A percentile compares a stretch with the other conserved stretches of the same genome.
Evolutionary conservation across 92 coral and sea anemone species (phyloP).

Genomic region (Virgularia gustaviana): DNA sequence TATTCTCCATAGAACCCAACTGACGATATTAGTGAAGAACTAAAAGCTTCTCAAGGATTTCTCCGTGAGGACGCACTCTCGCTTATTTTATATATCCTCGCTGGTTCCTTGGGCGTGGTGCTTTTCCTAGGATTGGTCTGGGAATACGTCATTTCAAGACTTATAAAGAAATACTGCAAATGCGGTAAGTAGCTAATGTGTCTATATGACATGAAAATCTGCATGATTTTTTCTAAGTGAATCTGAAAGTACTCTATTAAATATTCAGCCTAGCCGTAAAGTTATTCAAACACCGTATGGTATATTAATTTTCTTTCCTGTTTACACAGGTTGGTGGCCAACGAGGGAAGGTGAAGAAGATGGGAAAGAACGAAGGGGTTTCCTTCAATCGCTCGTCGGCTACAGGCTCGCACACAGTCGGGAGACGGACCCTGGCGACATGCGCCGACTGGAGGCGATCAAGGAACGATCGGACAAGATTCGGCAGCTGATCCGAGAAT

Average conservation of each 20-base stretch:
- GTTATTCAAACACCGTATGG: too few relatives aligned
- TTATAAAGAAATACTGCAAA: too few relatives aligned
- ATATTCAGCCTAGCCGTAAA: too few relatives aligned
- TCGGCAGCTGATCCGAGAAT: conserved; percentile 81
- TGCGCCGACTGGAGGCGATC: conserved; percentile 52
- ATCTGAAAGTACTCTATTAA: too few relatives aligned
- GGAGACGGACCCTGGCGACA: background rate
- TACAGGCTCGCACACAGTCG: conserved; percentile 1
- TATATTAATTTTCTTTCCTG: too few relatives aligned
- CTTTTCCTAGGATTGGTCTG: conserved; percentile 66
- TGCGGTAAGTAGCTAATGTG: conserved; percentile 61
- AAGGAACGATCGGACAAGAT: conserved; percentile 66
- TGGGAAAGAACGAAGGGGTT: background rate
- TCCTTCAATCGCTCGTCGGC: conserved; percentile 3
- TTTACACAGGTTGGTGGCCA: too few relatives aligned
- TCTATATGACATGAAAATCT: background rate
- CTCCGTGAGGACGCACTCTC: conserved; percentile 64
- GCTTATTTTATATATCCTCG: conserved; percentile 59
- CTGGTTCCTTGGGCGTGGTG: conserved; percentile 70
- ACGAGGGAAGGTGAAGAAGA: too few relatives aligned
- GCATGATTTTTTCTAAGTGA: too few relatives aligned
- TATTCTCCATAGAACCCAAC: conserved; percentile 75
- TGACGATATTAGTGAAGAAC: conserved; percentile 92
- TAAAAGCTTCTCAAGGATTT: conserved; percentile 86
- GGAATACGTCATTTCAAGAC: conserved; percentile 70